Percentiles rank a stretch among this genome's conserved stretches.
Conservation (phyloP, 1,140 invertebrate genomes). For the Cotesia glomerata region DNA sequence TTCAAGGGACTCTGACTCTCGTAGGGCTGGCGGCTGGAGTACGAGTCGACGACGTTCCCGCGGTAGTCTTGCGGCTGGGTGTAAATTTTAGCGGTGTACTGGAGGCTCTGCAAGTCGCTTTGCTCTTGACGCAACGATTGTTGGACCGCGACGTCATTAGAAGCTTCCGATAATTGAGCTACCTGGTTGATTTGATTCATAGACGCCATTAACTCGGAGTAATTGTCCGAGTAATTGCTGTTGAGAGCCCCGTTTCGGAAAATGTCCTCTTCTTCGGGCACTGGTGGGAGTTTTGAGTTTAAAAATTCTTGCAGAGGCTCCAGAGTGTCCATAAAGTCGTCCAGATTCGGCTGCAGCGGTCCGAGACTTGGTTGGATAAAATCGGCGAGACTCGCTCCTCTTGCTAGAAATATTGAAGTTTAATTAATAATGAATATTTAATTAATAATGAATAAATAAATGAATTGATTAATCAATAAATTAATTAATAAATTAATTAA, state of each 20-base stretch:
- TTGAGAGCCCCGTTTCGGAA: slow-evolving; percentile 50
- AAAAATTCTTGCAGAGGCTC: slow-evolving; percentile 79
- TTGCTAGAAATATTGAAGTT: slow-evolving; percentile 56
- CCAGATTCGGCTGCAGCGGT: slow-evolving; percentile 94
- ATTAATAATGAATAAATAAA: too few species aligned
- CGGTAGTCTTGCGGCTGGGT: slow-evolving; percentile 51
- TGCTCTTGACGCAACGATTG: slow-evolving; percentile 37
- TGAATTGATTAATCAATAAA: too few species aligned
- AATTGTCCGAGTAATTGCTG: slow-evolving; percentile 55
- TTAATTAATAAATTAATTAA: too few species aligned
- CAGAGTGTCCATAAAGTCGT: slow-evolving; percentile 94
- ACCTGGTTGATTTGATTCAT: slow-evolving; percentile 44
- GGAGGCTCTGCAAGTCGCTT: slow-evolving; percentile 50
- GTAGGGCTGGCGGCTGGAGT: slow-evolving; percentile 42
- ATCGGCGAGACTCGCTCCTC: slow-evolving; percentile 81
- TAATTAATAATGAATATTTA: too few species aligned
- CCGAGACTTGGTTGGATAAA: slow-evolving; percentile 98
- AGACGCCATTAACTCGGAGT: slow-evolving; percentile 56
- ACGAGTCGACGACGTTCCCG: slow-evolving; percentile 48
- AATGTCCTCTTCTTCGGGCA: slow-evolving; percentile 69
- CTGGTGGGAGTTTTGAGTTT: slow-evolving; percentile 67
- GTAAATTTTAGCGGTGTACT: slow-evolving; percentile 60
- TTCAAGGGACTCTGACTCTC: slow-evolving; percentile 32
- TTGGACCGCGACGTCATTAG: slow-evolving; percentile 37
- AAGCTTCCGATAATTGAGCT: slow-evolving; percentile 33